Evolutionary conservation across 2,888 invertebrate genomes (phyloP).

Genomic region (Xestia xanthographa): DNA sequence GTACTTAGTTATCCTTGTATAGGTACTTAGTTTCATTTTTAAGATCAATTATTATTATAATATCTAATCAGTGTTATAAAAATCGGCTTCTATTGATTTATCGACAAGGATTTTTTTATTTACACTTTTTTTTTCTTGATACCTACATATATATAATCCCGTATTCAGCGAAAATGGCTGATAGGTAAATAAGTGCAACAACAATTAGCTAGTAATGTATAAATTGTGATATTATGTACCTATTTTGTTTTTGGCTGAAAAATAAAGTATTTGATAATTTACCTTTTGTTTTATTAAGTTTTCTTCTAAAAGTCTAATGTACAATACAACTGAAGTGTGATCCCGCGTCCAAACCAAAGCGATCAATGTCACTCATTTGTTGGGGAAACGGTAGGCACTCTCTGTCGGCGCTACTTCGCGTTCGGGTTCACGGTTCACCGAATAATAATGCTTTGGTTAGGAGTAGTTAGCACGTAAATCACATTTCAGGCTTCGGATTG

Average conservation of each 20-base stretch:
- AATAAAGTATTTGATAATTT: constrained; percentile 68
- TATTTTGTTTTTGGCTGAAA: constrained; percentile 66
- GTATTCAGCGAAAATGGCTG: constrained; percentile 5
- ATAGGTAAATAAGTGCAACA: constrained; percentile 15
- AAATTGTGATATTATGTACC: constrained; percentile 71
- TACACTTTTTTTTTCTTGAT: background rate
- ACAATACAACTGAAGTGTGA: background rate
- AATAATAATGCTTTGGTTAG: background rate
- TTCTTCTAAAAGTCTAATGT: background rate
- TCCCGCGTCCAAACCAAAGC: background rate
- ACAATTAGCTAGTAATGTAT: constrained; percentile 27
- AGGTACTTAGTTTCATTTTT: background rate
- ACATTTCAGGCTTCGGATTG: background rate
- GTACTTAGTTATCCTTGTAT: constrained; percentile 38
- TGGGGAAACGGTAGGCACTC: background rate
- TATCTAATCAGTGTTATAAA: constrained; percentile 21
- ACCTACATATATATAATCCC: constrained; percentile 5
- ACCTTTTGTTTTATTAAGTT: constrained; percentile 24
- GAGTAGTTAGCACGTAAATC: background rate
- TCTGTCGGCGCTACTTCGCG: background rate
- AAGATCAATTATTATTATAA: constrained; percentile 4
- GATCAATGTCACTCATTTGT: background rate
- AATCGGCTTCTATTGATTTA: constrained; percentile 39
- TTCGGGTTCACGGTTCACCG: background rate
- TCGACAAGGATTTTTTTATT: background rate